A percentile compares a stretch with the other conserved stretches of the same genome.
Evolutionary conservation across 2,113 vertebrate genomes (phyloP).

Genomic region (Phrynosoma blainvillii): DNA sequence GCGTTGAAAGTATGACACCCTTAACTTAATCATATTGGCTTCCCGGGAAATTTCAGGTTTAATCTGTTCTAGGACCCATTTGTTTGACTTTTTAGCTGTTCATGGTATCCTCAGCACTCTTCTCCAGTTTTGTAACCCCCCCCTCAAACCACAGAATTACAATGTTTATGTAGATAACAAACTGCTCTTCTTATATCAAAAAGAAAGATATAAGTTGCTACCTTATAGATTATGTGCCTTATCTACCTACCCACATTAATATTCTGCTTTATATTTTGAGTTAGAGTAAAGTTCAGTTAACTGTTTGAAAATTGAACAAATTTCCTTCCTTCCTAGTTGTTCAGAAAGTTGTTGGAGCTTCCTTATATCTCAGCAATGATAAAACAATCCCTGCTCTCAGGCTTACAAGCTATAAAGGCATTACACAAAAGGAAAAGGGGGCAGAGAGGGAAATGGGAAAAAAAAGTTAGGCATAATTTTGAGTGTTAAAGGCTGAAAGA

Average conservation of each 20-base stretch:
- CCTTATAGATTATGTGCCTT: neutral
- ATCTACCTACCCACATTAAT: neutral
- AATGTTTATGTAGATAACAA: neutral
- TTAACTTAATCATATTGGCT: too few species aligned
- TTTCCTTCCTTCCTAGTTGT: neutral
- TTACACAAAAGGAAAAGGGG: neutral
- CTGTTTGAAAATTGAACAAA: neutral
- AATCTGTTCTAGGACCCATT: too few species aligned
- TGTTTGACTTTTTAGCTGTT: too few species aligned
- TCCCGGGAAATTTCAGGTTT: too few species aligned
- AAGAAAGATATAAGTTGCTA: neutral
- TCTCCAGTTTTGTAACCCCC: neutral
- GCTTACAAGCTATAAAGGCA: neutral
- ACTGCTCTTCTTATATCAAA: neutral
- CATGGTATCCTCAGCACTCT: too few species aligned
- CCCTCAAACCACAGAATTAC: neutral
- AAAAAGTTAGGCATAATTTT: neutral
- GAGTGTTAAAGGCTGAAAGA: neutral
- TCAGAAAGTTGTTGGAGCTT: too few species aligned
- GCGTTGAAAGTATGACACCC: too few species aligned
- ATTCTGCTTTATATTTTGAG: neutral
- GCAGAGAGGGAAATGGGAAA: neutral
- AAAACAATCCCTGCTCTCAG: neutral
- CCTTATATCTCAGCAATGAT: too few species aligned
- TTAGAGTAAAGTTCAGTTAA: neutral